Base-by-base conservation (phyloP, 2,113 vertebrate species). In the Potamarius usumacintae region DNA sequence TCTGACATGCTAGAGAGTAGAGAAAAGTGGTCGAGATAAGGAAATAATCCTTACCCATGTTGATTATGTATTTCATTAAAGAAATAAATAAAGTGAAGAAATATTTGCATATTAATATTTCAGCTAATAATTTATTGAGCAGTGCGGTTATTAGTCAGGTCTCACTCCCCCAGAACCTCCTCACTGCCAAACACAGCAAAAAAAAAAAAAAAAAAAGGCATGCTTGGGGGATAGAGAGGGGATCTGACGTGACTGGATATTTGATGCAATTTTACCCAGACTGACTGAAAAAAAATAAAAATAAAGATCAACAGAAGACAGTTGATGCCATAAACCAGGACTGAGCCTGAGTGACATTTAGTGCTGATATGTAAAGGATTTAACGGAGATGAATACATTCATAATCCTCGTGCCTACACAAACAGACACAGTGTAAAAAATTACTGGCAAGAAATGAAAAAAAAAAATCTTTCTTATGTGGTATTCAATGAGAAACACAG, bases 401-500 rank as follows among this genome's bases (percentile, higher is more conserved):
- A 53, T 87, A 89, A 89, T 85, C 77, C 86, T 60, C 48, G 80
- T 60, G 48, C 89, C 86, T 82, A 87, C 88, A 87, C 69, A 67
- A 78, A 52, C 34, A 76, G 27, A 53, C 76, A n/a, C 17, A 82
- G 25, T 55, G 69, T 62, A 52, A 78, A 58, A 42, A 82, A 82
- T 82, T 76, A 69, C 50, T 85, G 82, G 63, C 80, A 86, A 79
- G 84, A 74, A 76, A 74, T 65, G 27, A 67, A 55, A 42, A 84
- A 55, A 25, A 5, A 25, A 63, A 42, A 42, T 71, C 11, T 71
- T 74, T 74, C 50, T 62, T 10, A 84, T 48, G 81, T 17, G 58
- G 77, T 76, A 85, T 85, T 50, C 22, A 78, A 86, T 48, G 60
- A 83, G 57, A 83, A 74, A 71, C 60, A 63, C 57, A 84, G 50